Conservation (phyloP, 2,113 vertebrate species). For the Phalacrocorax carbo region DNA sequence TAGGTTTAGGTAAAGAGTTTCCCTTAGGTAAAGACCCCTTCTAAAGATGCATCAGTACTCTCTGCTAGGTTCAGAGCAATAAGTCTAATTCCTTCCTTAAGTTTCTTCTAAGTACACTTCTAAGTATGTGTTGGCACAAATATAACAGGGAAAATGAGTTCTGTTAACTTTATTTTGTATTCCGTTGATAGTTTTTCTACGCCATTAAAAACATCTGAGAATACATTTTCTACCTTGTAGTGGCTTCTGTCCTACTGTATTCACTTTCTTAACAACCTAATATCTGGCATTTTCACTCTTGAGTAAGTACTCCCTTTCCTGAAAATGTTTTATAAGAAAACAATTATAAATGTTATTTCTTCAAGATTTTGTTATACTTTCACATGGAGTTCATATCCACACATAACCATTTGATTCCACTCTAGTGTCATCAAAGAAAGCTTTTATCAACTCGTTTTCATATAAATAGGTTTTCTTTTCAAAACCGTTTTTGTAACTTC, state of each 20-base stretch:
- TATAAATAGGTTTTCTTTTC: background rate
- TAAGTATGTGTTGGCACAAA: background rate
- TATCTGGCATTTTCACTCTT: constrained; percentile 37
- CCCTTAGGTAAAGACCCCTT: background rate
- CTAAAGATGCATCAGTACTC: background rate
- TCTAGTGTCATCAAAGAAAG: constrained; percentile 8
- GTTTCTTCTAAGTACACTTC: background rate
- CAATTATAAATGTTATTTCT: constrained; percentile 52
- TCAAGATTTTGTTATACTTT: constrained; percentile 36
- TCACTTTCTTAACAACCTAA: constrained; percentile 29
- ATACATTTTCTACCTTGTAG: constrained; percentile 28
- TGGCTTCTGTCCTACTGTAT: constrained; percentile 51
- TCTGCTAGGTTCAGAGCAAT: background rate
- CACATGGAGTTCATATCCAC: background rate
- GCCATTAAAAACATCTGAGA: constrained; percentile 57
- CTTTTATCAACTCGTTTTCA: constrained; percentile 8
- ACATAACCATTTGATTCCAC: background rate
- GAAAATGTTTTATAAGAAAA: constrained; percentile 63
- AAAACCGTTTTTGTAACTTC: background rate
- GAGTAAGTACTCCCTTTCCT: constrained; percentile 51
- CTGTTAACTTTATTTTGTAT: constrained; percentile 35
- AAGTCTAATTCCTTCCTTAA: background rate
- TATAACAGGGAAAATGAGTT: constrained; percentile 2
- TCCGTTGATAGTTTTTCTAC: background rate
- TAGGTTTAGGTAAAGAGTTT: background rate